phyloP scores from a whole-genome alignment of 2,797 vertebrate genomes.

The Catharus ustulatus region DNA sequence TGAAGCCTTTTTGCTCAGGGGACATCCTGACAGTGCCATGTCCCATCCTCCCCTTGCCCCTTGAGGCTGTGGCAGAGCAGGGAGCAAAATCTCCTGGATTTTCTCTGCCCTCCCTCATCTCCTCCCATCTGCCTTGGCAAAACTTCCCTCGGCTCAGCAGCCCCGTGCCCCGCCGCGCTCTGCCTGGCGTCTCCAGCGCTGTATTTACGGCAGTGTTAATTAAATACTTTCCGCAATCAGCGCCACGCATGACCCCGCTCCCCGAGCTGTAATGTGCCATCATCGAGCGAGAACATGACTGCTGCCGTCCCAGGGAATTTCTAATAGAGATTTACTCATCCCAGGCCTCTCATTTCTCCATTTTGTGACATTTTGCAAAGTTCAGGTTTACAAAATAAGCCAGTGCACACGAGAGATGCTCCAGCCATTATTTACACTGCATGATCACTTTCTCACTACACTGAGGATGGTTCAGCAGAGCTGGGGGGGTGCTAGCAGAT shows the following conservation, averaged over 20 bases:
- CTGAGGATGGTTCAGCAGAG: neutral
- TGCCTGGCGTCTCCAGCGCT: neutral
- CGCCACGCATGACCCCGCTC: neutral
- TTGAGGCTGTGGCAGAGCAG: neutral
- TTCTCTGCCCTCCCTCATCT: neutral
- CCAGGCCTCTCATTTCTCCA: slow-evolving; percentile 60
- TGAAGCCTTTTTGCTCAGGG: neutral
- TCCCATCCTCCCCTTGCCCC: neutral
- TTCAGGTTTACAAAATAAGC: slow-evolving; percentile 78
- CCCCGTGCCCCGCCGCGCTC: neutral
- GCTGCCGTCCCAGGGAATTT: slow-evolving; percentile 37
- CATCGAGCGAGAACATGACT: slow-evolving; percentile 18
- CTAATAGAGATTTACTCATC: slow-evolving; percentile 68
- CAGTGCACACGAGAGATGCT: neutral
- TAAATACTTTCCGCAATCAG: slow-evolving; percentile 57
- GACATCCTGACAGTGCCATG: neutral
- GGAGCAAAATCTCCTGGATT: neutral
- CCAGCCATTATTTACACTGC: neutral
- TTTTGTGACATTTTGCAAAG: slow-evolving; percentile 79
- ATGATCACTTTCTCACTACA: accelerated
- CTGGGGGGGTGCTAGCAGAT: accelerated
- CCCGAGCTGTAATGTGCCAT: slow-evolving; percentile 25
- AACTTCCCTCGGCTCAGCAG: neutral
- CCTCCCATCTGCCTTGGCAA: neutral
- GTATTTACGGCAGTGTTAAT: slow-evolving; percentile 52